phyloP scores from a whole-genome alignment of 2,797 vertebrate genomes.

The Argya squamiceps region DNA sequence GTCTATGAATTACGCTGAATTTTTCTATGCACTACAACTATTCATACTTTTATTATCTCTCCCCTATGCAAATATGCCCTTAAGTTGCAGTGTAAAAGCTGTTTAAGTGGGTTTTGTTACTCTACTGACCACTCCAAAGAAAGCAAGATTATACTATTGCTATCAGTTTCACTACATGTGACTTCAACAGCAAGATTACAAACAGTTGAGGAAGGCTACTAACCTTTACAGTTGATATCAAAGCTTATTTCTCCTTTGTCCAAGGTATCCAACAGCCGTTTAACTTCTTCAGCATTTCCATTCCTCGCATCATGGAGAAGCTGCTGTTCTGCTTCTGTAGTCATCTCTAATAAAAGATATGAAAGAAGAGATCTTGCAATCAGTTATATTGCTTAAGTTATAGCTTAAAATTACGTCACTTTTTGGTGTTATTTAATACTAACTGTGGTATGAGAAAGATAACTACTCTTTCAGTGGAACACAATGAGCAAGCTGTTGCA shows the following conservation, averaged over 20 bases:
- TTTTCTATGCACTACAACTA: not conserved
- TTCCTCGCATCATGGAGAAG: slow-evolving; percentile 91
- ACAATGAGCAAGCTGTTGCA: not conserved
- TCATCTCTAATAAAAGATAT: slow-evolving; percentile 70
- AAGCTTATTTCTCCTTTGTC: slow-evolving; percentile 77
- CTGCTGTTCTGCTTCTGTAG: slow-evolving; percentile 85
- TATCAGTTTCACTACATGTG: not conserved
- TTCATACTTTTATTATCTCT: not conserved
- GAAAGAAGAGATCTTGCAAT: not conserved
- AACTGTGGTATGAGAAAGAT: not conserved
- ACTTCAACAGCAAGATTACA: not conserved
- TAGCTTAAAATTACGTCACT: not conserved
- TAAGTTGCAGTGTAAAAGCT: not conserved
- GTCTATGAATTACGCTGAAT: not conserved
- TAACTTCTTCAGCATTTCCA: slow-evolving; percentile 86
- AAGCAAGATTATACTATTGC: not conserved
- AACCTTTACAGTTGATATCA: slow-evolving; percentile 97
- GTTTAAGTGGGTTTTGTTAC: not conserved
- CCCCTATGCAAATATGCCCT: not conserved
- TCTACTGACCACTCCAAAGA: not conserved
- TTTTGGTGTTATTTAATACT: not conserved
- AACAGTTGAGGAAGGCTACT: slow-evolving; percentile 1
- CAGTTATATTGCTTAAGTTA: not conserved
- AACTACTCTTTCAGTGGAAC: not conserved
- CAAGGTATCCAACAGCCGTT: slow-evolving; percentile 80